Percentiles rank a stretch among this genome's conserved stretches.
These are phyloP conservation scores for Gymnobelideus leadbeateri DNA, from an alignment of 2,113 vertebrate species.

Conservation along the genomic window DNA sequence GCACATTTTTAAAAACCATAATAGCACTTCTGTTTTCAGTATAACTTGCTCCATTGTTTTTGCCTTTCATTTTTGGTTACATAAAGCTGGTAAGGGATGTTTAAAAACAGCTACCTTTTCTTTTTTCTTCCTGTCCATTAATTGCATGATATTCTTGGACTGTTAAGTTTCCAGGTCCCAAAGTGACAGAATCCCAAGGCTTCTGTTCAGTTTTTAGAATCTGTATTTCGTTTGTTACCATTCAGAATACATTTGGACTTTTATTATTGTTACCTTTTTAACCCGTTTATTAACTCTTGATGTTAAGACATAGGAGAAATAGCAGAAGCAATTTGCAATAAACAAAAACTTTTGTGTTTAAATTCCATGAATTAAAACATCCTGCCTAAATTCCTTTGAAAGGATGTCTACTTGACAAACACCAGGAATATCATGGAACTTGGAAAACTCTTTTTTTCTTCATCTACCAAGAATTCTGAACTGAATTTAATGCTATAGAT, in stretches of 20 bases:
- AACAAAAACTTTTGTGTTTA: slow-evolving; percentile 34
- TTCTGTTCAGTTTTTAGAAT: slow-evolving; percentile 4
- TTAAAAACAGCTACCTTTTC: neutral
- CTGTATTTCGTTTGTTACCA: slow-evolving; percentile 46
- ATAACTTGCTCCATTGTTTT: neutral
- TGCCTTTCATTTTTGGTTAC: slow-evolving; percentile 46
- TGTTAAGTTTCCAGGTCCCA: slow-evolving; percentile 3
- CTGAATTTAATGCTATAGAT: slow-evolving; percentile 35
- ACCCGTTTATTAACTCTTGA: slow-evolving; percentile 24
- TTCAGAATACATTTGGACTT: neutral
- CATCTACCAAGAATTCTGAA: neutral
- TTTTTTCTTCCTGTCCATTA: neutral
- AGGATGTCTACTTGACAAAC: slow-evolving; percentile 47
- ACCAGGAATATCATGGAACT: slow-evolving; percentile 1
- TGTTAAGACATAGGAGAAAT: slow-evolving; percentile 43
- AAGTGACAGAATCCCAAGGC: slow-evolving; percentile 26
- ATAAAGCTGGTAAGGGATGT: slow-evolving; percentile 40
- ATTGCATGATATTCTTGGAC: slow-evolving; percentile 37
- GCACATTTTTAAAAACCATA: slow-evolving; percentile 26
- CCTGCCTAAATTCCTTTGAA: slow-evolving; percentile 53
- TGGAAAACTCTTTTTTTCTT: neutral
- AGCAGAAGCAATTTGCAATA: slow-evolving; percentile 25
- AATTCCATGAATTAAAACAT: slow-evolving; percentile 46
- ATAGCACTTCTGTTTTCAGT: slow-evolving; percentile 49
- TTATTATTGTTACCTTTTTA: slow-evolving; percentile 51